Evolutionary conservation across 1,140 invertebrate genomes (phyloP).

Genomic region (Drosophila ironensis): DNA sequence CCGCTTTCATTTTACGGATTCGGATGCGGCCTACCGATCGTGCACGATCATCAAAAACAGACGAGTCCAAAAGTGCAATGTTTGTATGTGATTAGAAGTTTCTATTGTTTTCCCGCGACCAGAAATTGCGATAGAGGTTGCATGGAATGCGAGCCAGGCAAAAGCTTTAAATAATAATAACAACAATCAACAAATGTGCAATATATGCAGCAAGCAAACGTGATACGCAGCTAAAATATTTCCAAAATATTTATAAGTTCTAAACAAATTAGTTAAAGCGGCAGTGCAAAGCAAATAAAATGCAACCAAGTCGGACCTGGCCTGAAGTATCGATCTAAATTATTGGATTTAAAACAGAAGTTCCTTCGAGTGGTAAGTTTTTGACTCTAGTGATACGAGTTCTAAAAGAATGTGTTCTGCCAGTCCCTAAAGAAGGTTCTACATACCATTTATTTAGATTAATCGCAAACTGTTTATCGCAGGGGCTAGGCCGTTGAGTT

Average conservation of each 20-base stretch:
- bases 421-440: too few species aligned
- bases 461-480: too few species aligned
- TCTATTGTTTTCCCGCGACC: conserved; percentile 66
- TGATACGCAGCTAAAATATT: conserved; percentile 26
- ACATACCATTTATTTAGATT: too few species aligned
- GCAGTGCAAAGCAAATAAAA: conserved; percentile 26
- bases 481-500: conserved; percentile 2
- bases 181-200: conserved; percentile 55
- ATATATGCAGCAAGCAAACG: conserved; percentile 40
- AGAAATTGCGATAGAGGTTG: conserved; percentile 41
- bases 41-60: conserved; percentile 16
- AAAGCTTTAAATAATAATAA: conserved; percentile 56
- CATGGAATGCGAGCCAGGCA: too few species aligned
- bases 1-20: conserved; percentile 24
- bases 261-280: conserved; percentile 9
- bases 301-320: conserved; percentile 29
- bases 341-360: conserved; percentile 44
- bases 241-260: conserved; percentile 32
- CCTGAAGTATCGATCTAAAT: conserved; percentile 13
- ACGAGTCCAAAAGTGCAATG: conserved; percentile 73
- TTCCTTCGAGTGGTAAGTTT: conserved; percentile 48
- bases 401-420: too few species aligned
- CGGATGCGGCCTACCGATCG: conserved; percentile 49
- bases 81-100: conserved; percentile 61
- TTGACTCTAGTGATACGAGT: too few species aligned